phyloP scores from a whole-genome alignment of 2,113 vertebrate species.

The Salvelinus namaycush region DNA sequence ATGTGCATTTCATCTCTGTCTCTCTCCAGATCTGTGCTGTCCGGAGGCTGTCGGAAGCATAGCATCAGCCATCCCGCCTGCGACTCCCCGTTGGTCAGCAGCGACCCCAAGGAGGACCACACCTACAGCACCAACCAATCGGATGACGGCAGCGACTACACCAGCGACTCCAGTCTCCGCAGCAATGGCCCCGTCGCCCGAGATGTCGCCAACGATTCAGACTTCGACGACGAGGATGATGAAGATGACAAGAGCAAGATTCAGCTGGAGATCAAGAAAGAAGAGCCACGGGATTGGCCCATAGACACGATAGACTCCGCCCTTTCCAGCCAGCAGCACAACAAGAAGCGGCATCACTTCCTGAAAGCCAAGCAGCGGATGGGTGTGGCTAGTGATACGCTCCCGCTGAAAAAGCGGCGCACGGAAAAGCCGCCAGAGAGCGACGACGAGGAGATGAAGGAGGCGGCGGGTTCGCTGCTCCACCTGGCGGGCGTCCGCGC shows the following conservation, averaged over 20 bases:
- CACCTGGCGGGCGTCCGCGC: conserved; percentile 86
- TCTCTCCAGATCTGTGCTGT: conserved; percentile 76
- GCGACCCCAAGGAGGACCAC: conserved; percentile 89
- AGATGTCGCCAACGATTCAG: no score
- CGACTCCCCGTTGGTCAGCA: conserved; percentile 84
- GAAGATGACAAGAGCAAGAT: conserved; percentile 81
- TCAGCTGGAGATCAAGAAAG: conserved; percentile 48
- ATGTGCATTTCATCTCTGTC: neutral
- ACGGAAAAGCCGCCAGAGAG: conserved; percentile 86
- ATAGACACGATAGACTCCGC: conserved; percentile 62
- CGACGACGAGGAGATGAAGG: conserved; percentile 90
- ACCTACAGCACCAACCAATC: conserved; percentile 90
- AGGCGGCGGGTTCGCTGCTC: conserved; percentile 85
- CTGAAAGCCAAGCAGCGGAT: conserved; percentile 79
- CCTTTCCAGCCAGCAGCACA: conserved; percentile 79
- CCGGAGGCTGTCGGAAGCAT: conserved; percentile 76
- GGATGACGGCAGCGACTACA: conserved; percentile 79
- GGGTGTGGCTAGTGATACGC: conserved; percentile 83
- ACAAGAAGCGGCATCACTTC: conserved; percentile 86
- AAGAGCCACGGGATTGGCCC: conserved; percentile 82
- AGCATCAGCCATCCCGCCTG: conserved; percentile 82
- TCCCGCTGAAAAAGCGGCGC: conserved; percentile 91
- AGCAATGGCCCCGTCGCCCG: conserved; percentile 63
- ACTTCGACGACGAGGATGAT: conserved; percentile 76
- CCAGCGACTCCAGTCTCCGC: conserved; percentile 79